These are phyloP conservation scores for Oreochromis spilurus DNA, from an alignment of 2,113 vertebrate genomes.

Conservation along the genomic window DNA sequence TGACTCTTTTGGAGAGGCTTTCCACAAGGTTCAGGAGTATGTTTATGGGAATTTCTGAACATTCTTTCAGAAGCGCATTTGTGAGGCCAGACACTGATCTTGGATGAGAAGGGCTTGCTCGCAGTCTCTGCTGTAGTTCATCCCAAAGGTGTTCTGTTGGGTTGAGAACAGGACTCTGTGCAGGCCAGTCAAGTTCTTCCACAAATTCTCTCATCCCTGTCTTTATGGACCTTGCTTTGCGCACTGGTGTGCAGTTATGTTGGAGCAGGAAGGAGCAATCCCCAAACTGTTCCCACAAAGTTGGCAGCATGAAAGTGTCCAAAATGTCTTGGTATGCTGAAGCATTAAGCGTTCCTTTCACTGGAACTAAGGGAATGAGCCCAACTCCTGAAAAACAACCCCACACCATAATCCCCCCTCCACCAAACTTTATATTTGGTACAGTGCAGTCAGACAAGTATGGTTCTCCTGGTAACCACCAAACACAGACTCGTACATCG, in stretches of 20 bases:
- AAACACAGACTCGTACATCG: not conserved
- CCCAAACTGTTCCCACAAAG: not conserved
- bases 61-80: not conserved
- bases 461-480: not conserved
- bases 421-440: rapidly evolving
- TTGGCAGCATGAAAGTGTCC: not conserved
- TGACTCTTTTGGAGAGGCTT: not conserved
- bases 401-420: not conserved
- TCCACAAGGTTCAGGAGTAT: not conserved
- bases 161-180: not conserved
- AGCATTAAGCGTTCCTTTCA: not conserved
- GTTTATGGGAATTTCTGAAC: not conserved
- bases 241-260: not conserved
- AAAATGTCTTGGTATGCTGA: not conserved
- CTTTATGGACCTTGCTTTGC: not conserved
- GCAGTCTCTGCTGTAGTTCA: not conserved
- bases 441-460: not conserved
- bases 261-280: not conserved
- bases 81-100: not conserved
- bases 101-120: not conserved
- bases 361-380: not conserved
- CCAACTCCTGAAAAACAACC: not conserved
- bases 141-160: not conserved
- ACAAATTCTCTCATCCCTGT: not conserved
- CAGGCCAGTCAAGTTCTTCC: not conserved